Evolutionary conservation across 2,888 invertebrate genomes (phyloP).

Genomic region (Ectobius pallidus): DNA sequence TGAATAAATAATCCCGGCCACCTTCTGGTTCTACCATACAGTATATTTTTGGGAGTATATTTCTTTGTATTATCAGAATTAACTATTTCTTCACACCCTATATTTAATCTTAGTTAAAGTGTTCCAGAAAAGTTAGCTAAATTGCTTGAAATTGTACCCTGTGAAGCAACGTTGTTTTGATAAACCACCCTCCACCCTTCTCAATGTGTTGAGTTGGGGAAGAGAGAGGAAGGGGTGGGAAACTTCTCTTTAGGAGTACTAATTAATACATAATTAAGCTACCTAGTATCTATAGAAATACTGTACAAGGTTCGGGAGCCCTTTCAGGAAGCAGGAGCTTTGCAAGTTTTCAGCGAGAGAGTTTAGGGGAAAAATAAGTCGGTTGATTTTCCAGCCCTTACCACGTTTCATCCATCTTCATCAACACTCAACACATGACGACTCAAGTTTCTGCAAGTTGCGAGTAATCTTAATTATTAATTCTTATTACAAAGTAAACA

Average conservation of each 20-base stretch:
- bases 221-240: not conserved
- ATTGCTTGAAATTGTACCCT: not conserved
- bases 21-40: no score
- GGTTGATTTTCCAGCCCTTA: constrained; percentile 26
- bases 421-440: constrained; percentile 7
- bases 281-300: constrained; percentile 5
- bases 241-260: not conserved
- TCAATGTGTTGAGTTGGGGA: not conserved
- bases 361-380: not conserved
- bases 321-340: not conserved
- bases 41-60: no score
- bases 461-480: constrained; percentile 10
- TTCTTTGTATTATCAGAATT: no score
- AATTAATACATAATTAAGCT: constrained; percentile 31
- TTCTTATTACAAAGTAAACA: constrained; percentile 24
- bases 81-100: no score
- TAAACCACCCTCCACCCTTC: not conserved
- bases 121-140: not conserved
- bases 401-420: constrained; percentile 28
- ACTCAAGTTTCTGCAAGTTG: not conserved
- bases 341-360: not conserved
- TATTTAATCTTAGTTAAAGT: no score
- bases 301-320: constrained; percentile 9
- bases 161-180: constrained; percentile 9
- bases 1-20: no score